Percentiles rank a stretch among this genome's conserved stretches.
phyloP scores from a whole-genome alignment of 2,113 vertebrate genomes.

The Catagonus wagneri region DNA sequence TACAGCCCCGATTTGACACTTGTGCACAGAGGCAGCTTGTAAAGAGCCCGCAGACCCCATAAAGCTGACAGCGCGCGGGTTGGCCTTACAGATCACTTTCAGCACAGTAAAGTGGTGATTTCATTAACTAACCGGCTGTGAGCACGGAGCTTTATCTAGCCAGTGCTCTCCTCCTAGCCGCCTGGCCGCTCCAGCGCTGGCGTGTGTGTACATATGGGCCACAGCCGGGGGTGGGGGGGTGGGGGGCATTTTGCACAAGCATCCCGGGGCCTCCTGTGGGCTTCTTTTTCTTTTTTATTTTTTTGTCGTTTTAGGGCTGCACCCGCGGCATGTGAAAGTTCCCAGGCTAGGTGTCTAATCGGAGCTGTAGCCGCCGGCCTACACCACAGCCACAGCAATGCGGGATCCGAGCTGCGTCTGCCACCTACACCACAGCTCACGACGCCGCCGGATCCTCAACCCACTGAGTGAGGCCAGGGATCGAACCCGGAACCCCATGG shows the following conservation, averaged over 20 bases:
- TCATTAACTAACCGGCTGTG: conserved; percentile 84
- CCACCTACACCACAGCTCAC: no score
- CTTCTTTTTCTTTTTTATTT: background rate
- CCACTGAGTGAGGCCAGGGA: no score
- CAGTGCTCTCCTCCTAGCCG: conserved; percentile 51
- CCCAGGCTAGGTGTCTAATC: no score
- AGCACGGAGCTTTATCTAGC: conserved; percentile 76
- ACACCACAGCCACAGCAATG: no score
- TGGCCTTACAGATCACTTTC: conserved; percentile 81
- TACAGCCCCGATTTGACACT: conserved; percentile 87
- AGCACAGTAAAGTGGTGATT: conserved; percentile 83
- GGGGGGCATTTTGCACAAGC: background rate
- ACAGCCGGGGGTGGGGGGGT: accelerated
- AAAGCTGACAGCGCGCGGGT: conserved; percentile 81
- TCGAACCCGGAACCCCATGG: no score
- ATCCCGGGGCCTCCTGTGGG: background rate
- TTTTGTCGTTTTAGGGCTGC: no score
- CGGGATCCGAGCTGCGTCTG: no score
- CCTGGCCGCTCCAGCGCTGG: background rate
- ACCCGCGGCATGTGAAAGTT: no score
- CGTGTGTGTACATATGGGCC: conserved; percentile 46
- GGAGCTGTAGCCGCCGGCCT: no score
- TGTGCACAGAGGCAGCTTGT: conserved; percentile 81
- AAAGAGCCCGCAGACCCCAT: conserved; percentile 82
- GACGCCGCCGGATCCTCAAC: no score